phyloP scores from a whole-genome alignment of 2,888 invertebrate genomes.

The Drosophila austrosaltans region DNA sequence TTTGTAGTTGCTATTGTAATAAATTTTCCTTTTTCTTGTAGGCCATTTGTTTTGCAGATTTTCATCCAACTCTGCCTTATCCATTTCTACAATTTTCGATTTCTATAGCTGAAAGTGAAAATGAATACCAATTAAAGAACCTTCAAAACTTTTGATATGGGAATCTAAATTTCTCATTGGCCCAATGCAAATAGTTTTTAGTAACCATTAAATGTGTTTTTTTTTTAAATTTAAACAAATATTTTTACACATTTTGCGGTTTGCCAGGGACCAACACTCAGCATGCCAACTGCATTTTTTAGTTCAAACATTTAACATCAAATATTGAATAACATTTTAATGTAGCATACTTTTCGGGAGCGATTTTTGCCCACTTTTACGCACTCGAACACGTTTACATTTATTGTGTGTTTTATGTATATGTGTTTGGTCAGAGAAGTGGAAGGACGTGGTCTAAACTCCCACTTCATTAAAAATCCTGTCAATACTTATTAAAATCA shows the following conservation, averaged over 20 bases:
- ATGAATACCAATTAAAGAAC: not conserved
- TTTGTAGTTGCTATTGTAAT: not conserved
- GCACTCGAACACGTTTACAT: slow-evolving; percentile 9
- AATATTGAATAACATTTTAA: slow-evolving; percentile 60
- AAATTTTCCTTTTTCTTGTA: no score
- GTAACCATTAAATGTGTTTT: not conserved
- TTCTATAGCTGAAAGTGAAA: not conserved
- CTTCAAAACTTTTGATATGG: not conserved
- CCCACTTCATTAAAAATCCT: slow-evolving; percentile 69
- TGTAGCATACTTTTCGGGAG: slow-evolving; percentile 45
- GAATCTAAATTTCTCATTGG: no score
- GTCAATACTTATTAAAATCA: slow-evolving; percentile 78
- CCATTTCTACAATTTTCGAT: not conserved
- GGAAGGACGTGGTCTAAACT: slow-evolving; percentile 2
- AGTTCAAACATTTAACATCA: slow-evolving; percentile 36
- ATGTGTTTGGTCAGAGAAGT: not conserved
- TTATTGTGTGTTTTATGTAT: slow-evolving; percentile 15
- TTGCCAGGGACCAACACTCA: not conserved
- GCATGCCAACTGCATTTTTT: slow-evolving; percentile 20
- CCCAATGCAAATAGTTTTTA: not conserved
- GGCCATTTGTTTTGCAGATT: not conserved
- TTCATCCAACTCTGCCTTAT: not conserved
- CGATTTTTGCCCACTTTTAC: slow-evolving; percentile 26
- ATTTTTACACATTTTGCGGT: not conserved
- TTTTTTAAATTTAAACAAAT: not conserved